Conservation (phyloP, 1,140 invertebrate genomes). For the Popillia japonica region DNA sequence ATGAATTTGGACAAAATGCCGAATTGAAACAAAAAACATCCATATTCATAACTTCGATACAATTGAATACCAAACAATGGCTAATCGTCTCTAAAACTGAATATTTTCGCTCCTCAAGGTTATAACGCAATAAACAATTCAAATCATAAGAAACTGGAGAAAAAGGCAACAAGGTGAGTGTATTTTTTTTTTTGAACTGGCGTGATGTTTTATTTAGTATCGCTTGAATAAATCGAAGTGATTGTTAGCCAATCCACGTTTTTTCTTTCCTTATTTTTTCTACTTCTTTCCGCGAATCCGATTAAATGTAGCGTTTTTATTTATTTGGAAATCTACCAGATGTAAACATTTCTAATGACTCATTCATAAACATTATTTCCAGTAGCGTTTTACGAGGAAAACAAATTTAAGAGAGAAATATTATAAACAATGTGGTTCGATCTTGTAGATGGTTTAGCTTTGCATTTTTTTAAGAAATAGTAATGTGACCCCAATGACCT, state of each 20-base stretch:
- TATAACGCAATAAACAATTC: no score
- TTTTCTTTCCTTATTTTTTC: neutral
- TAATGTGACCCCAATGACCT: slow-evolving; percentile 39
- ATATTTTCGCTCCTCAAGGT: no score
- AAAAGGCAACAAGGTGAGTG: no score
- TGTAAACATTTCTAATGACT: slow-evolving; percentile 15
- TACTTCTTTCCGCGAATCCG: neutral
- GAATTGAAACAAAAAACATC: no score
- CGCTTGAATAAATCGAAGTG: neutral
- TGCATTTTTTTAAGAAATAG: neutral
- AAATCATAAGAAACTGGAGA: no score
- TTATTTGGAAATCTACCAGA: slow-evolving; percentile 11
- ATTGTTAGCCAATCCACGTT: slow-evolving; percentile 1
- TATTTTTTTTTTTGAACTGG: no score
- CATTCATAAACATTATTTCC: slow-evolving; percentile 15
- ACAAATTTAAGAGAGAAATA: neutral
- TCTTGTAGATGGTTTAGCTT: neutral
- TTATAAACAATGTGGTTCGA: neutral
- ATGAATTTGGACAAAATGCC: no score
- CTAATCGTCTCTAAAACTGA: no score
- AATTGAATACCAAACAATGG: no score
- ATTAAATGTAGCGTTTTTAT: slow-evolving; percentile 3
- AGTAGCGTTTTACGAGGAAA: neutral
- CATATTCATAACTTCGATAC: no score
- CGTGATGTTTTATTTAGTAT: no score